phyloP scores from a whole-genome alignment of 2,888 invertebrate species.

The Trachelus stipa region DNA sequence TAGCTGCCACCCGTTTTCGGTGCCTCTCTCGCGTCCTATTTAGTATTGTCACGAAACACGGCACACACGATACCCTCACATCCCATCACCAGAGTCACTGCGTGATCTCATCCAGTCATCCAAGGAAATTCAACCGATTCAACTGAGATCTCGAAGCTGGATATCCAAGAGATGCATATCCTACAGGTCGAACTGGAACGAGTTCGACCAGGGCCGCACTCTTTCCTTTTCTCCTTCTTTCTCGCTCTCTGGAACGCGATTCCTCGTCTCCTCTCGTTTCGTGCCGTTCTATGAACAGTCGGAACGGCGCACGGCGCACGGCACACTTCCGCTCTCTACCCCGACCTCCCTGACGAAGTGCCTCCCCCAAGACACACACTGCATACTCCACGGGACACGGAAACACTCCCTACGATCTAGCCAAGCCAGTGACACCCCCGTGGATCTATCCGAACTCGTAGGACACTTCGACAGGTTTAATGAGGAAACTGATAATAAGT shows the following conservation, averaged over 20 bases:
- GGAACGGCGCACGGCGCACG: background rate
- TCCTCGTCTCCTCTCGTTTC: background rate
- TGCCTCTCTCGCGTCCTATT: background rate
- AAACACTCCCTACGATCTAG: background rate
- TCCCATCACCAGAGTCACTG: background rate
- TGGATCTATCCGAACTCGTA: background rate
- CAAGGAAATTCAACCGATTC: background rate
- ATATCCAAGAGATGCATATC: background rate
- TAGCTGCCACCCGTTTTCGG: background rate
- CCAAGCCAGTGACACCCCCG: background rate
- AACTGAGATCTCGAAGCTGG: background rate
- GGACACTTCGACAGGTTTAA: background rate
- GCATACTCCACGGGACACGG: background rate
- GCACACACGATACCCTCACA: background rate
- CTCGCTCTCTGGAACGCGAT: background rate
- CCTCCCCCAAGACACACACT: background rate
- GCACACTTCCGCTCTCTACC: background rate
- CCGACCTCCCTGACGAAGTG: background rate
- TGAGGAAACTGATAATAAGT: background rate
- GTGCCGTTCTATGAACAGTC: background rate
- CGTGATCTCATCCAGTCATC: background rate
- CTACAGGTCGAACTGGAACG: background rate
- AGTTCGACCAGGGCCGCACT: slow-evolving; percentile 32
- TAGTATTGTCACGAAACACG: background rate
- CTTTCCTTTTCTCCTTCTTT: background rate